Evolutionary conservation across 2,797 vertebrate species (phyloP), one percentile per base, ranked within the genome.

Genomic region (Percopsis omiscomaycus): DNA sequence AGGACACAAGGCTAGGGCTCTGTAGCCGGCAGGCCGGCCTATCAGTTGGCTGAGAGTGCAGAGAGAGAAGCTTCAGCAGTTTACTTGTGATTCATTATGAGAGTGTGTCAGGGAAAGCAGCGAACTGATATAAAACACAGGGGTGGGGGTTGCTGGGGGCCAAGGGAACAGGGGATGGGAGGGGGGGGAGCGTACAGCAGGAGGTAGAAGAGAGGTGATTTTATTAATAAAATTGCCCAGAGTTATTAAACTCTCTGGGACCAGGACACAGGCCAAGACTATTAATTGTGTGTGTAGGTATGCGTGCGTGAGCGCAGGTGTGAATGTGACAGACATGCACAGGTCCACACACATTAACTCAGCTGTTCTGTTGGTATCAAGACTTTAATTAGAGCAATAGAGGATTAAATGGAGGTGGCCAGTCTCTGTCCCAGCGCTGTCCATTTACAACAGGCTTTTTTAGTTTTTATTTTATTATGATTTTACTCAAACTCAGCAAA

Each of bases 311-410:
- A 37, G 48, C 42, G 59, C 37, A 30, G 16, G 10, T n/a, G 58
- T 48, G 49, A 3, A 30, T 22, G n/a, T 27, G 46, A 14, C 15
- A 29, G 10, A 29, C 27, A 29, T 3, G 11, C 16, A 29, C 52
- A 29, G 3, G 14, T 13, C 9, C 11, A 15, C 48, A 14, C 48
- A 16, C 48, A 8, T 45, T 4, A 46, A 59, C 68, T 68, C 47
- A 86, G 90, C 88, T 89, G 91, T 89, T 89, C 85, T 80, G 88
- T 88, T 70, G 80, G 76, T 91, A 87, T 91, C 84, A 79, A 73
- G 84, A 83, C 89, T 92, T 93, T 93, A 93, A 94, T 94, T 93
- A 92, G 89, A 91, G 84, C 87, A 89, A 88, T 85, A 71, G 70
- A 83, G 77, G 80, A 89, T 88, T 88, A 86, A 86, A 87, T 82